Percentiles rank a stretch among this genome's conserved stretches.
These are phyloP conservation scores for Dinoponera quadriceps DNA, from an alignment of 1,140 invertebrate genomes.

Conservation along the genomic window DNA sequence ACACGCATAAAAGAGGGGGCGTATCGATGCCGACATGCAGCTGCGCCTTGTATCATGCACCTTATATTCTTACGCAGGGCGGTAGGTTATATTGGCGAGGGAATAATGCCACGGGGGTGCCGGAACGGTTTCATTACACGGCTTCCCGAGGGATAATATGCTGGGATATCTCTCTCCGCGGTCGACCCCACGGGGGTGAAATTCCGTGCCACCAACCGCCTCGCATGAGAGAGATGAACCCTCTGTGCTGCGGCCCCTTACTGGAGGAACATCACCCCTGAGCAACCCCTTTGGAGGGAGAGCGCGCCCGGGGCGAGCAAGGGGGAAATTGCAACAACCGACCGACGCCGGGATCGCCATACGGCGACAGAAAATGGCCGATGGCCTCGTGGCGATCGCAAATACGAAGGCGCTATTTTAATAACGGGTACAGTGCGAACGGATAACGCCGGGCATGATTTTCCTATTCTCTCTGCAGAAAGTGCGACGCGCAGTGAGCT, in stretches of 20 bases:
- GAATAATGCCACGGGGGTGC: constrained; percentile 73
- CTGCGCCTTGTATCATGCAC: constrained; percentile 68
- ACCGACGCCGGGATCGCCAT: constrained; percentile 21
- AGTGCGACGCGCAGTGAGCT: constrained; percentile 7
- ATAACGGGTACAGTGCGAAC: constrained; percentile 27
- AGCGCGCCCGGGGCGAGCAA: constrained; percentile 39
- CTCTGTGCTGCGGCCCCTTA: constrained; percentile 39
- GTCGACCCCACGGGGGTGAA: constrained; percentile 71
- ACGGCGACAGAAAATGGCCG: constrained; percentile 66
- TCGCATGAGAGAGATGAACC: constrained; percentile 63
- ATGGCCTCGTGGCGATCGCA: constrained; percentile 41
- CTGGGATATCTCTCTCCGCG: constrained; percentile 67
- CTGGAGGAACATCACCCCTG: constrained; percentile 29
- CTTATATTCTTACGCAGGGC: constrained; percentile 66
- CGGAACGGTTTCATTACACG: constrained; percentile 81
- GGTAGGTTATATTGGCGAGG: constrained; percentile 67
- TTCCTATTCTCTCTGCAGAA: constrained; percentile 8
- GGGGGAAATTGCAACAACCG: constrained; percentile 65
- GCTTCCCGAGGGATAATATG: constrained; percentile 80
- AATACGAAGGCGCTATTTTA: constrained; percentile 50
- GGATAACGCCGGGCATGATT: neutral
- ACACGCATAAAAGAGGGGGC: constrained; percentile 58
- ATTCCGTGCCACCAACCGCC: constrained; percentile 70
- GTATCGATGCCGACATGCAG: constrained; percentile 63
- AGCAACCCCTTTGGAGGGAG: constrained; percentile 65